phyloP scores from a whole-genome alignment of 2,888 invertebrate species.

The Chesias legatella region DNA sequence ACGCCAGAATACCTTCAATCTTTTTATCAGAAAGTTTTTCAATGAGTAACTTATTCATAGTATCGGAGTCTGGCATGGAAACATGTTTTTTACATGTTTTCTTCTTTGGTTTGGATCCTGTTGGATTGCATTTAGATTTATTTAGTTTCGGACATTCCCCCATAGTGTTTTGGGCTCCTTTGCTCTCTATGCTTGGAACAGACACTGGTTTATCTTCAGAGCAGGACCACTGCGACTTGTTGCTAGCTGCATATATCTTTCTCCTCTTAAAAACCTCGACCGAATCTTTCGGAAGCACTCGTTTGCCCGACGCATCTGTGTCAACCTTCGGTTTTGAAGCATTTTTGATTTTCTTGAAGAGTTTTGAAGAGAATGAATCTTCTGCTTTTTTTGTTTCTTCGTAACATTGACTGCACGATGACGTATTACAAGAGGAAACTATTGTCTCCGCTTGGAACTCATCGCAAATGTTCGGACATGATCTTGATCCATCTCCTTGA shows the following conservation, averaged over 20 bases:
- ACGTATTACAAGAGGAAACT: conserved; percentile 41
- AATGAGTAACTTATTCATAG: conserved; percentile 24
- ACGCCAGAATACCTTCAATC: conserved; percentile 40
- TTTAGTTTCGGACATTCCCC: conserved; percentile 23
- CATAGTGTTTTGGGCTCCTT: conserved; percentile 27
- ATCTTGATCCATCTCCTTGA: conserved; percentile 45
- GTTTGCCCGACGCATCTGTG: conserved; percentile 23
- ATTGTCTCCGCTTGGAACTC: conserved; percentile 42
- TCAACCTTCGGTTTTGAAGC: conserved; percentile 25
- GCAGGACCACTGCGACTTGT: conserved; percentile 44
- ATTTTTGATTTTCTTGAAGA: conserved; percentile 34
- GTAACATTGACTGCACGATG: conserved; percentile 35
- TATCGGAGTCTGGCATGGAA: conserved; percentile 40
- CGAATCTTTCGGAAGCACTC: conserved; percentile 60
- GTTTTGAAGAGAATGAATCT: conserved; percentile 22
- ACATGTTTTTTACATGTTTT: conserved; percentile 43
- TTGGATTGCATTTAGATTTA: conserved; percentile 15
- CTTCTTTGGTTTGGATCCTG: conserved; percentile 14
- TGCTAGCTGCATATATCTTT: conserved; percentile 47
- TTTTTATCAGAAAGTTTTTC: conserved; percentile 18
- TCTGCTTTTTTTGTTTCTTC: conserved; percentile 18
- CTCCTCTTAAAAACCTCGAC: conserved; percentile 56
- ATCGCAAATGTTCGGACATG: conserved; percentile 57
- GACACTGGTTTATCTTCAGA: conserved; percentile 25
- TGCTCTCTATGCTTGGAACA: conserved; percentile 35